phyloP scores from a whole-genome alignment of 2,888 invertebrate genomes.

The Morinoia aosen region DNA sequence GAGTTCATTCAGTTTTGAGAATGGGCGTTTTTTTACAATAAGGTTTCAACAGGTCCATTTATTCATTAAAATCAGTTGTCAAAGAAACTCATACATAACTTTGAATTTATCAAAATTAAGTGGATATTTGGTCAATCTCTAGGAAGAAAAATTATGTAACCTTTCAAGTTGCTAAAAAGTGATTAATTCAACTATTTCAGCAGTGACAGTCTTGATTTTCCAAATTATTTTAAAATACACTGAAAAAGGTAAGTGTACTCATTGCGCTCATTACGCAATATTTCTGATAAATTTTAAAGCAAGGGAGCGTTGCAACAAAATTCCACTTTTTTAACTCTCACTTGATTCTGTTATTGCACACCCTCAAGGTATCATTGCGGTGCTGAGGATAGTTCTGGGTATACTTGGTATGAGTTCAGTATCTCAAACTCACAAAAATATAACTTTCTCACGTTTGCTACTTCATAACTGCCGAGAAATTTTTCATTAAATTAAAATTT shows the following conservation, averaged over 20 bases:
- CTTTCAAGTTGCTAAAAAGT: not conserved
- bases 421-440: not conserved
- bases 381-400: too few species aligned
- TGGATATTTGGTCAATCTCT: too few species aligned
- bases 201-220: not conserved
- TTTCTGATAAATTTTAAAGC: not conserved
- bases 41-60: too few species aligned
- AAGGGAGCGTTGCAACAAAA: not conserved
- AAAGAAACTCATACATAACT: too few species aligned
- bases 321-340: not conserved
- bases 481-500: not conserved
- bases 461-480: not conserved
- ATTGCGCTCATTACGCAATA: not conserved
- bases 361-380: not conserved
- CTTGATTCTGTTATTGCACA: not conserved
- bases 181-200: not conserved
- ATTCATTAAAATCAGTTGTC: too few species aligned
- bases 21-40: too few species aligned
- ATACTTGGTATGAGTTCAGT: too few species aligned
- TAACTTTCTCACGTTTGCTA: not conserved
- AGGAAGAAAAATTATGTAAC: not conserved
- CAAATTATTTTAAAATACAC: not conserved
- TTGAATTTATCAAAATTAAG: too few species aligned
- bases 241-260: not conserved
- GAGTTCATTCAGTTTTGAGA: too few species aligned